Base-by-base conservation (phyloP, 1,140 invertebrate species). In the Choristoneura fumiferana region DNA sequence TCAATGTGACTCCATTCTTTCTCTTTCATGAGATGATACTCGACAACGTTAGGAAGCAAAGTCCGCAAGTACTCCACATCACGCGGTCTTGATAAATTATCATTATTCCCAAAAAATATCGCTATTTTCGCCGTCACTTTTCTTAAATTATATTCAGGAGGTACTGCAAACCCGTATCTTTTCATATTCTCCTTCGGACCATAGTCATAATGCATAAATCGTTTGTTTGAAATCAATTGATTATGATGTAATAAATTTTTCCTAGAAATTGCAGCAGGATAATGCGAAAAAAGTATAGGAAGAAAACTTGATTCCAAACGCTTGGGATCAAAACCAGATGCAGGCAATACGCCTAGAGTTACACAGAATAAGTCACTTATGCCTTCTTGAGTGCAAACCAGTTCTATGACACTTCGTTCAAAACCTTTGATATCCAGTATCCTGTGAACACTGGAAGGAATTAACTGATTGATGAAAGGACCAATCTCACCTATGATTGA, bases 1-100 rank as follows among this genome's bases (percentile, higher is more conserved):
- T 91, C 57, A 89, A 12, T 94, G 92, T 63, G 94, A 94, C 63
- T 29, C 22, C 22, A 29, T 29, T 29, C 22, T 6, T 29, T 6
- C 22, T 29, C 2, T 29, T 29, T 6, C 22, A 29, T 29, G 2
- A 29, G 6, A 29, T 29, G 22, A 29, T 6, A 3, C 22, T 29
- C 22, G 22, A 29, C 22, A 3, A 29, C 6, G 6, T 29, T 29
- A 29, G 22, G 22, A 2, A 29, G 22, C 22, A 29, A 29, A 29
- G 22, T 29, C 6, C 22, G 2, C 6, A 29, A 29, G 6, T 29
- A 29, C 6, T 29, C 22, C 22, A 29, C 22, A 6, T 29, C 22
- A 29, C 22, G 22, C 2, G 22, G 22, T 6, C 22, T 29, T 3
- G 22, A 2, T 29, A 29, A 29, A 29, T 29, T 29, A 29, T 29